Evolutionary conservation across 2,113 vertebrate genomes (phyloP), one percentile per base, ranked within the genome.

Genomic region (Brachionichthys hirsutus): DNA sequence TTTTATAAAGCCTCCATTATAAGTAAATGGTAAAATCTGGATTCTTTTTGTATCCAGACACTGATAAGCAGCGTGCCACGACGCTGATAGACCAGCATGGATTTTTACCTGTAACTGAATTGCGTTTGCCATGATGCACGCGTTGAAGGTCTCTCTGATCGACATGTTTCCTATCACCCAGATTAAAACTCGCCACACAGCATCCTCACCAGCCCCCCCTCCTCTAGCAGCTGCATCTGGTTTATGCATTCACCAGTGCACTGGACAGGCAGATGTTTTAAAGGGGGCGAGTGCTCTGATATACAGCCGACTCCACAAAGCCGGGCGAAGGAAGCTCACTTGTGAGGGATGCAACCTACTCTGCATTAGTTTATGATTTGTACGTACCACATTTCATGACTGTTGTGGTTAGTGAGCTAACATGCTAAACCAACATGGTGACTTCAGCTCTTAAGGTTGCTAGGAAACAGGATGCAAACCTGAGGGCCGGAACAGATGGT

Each of bases 161-260:
- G 70, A 67, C 46, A 19, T 4, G 43, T 57, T 71, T 74, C 69
- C 70, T 66, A 62, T 55, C 72, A 70, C 36, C 58, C 35, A 34
- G 51, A 46, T 41, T 45, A 1, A 76, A 50, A 68, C 69, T 76
- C 49, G 65, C 80, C 82, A 70, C 50, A 77, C 73, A 41, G 16
- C 72, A 67, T 63, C 72, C 66, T 6, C 24, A 41, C 36, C 66
- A 62, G 22, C 70, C 75, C 77, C 59, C 77, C 38, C 18, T 66
- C 62, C 62, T 66, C 43, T 62, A 70, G 79, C 77, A 75, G 71
- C 75, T 80, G 76, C 77, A 78, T 90, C 88, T 90, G 89, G 76
- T 90, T 87, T 81, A 75, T 70, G 62, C 81, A 84, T 90, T 81
- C 75, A 54, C 72, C 10, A 10, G 66, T 73, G 77, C 53, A 44